Base-by-base conservation (phyloP, 1,140 invertebrate species). In the Coptotermes formosanus region DNA sequence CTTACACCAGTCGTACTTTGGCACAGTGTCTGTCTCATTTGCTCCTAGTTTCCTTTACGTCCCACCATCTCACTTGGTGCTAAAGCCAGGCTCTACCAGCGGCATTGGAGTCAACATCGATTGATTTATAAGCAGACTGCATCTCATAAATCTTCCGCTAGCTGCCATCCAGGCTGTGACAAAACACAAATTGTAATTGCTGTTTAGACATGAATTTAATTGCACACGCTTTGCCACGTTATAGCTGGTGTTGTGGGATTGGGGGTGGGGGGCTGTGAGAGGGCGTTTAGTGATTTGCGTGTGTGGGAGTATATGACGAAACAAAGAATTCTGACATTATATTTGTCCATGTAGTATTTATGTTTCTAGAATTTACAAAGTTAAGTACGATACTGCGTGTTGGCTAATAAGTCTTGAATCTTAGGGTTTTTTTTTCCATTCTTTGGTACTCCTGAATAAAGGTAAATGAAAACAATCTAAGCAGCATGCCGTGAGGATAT, bases 151-250 rank as follows among this genome's bases (percentile, higher is more conserved):
- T 75, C 64, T 75, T 55, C 52, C 19, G 14, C 14, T 55, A 21
- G 52, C 52, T 55, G 14, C 52, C 14, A 55, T 55, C 14, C 52
- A 16, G 52, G 64, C 64, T 75, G 64, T 25, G 64, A 75, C 64
- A 75, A 75, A 75, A 30, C 64, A 75, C 64, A 75, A 75, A 75
- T 75, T 75, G 64, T 75, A 75, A 75, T 75, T 30, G 64, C 25
- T 75, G 64, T 75, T 75, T 30, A 75, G 64, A 75, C 64, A 11
- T 14, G 64, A 75, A 9, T 75, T 75, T 75, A 75, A 75, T 75
- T 75, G 64, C 64, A 14, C 64, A 30, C 9, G 64, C 64, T 55
- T 21, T 21, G 52, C 52, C 52, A 55, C 14, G 52, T 21, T 55
- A 21, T 55, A 21, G 52, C 52, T 21, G 19, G 25, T 75, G 64